Conservation (phyloP, 2,113 vertebrate genomes). For the Agapornis roseicollis region DNA sequence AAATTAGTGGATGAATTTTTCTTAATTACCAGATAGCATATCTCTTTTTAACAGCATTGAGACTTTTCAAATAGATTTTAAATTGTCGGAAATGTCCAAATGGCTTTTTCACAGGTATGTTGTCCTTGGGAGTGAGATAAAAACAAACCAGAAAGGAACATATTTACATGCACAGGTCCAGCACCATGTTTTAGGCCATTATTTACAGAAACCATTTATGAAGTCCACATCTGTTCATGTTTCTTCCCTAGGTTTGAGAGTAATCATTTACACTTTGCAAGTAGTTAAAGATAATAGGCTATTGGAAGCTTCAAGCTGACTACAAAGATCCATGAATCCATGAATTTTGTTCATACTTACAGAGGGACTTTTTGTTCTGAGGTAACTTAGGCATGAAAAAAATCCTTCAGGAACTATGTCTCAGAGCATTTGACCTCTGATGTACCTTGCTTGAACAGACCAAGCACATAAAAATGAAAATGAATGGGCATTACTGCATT, state of each 20-base stretch:
- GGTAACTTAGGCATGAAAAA: background rate
- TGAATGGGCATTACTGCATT: background rate
- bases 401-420: background rate
- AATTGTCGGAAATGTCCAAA: background rate
- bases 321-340: background rate
- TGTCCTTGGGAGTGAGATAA: background rate
- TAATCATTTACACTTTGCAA: background rate
- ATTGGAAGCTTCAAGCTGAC: background rate
- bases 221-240: background rate
- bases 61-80: background rate
- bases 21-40: background rate
- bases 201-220: background rate
- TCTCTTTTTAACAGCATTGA: background rate
- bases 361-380: background rate
- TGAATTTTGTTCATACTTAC: background rate
- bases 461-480: slow-evolving; percentile 1
- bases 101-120: background rate
- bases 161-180: background rate
- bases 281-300: background rate
- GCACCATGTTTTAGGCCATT: background rate
- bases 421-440: background rate
- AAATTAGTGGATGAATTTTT: background rate
- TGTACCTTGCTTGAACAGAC: background rate
- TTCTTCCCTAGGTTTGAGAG: background rate
- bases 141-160: background rate